Conservation (phyloP, 1,140 invertebrate genomes). For the Camponotus vicinus region DNA sequence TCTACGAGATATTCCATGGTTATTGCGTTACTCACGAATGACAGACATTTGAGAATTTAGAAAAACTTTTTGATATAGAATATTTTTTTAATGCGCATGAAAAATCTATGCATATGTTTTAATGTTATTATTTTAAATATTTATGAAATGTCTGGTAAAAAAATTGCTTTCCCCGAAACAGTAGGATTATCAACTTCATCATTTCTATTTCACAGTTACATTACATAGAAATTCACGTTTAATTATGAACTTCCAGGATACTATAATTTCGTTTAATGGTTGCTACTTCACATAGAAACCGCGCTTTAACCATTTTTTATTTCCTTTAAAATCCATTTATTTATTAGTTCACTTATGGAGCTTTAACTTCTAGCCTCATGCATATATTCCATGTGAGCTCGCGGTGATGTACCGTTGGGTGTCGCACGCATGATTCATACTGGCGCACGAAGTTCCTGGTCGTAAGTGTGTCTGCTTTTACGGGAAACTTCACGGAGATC, state of each 20-base stretch:
- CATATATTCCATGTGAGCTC: conserved; percentile 48
- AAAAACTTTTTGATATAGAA: background rate
- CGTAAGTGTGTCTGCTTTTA: conserved; percentile 57
- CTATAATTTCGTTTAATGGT: conserved; percentile 1
- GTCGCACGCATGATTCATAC: conserved; percentile 65
- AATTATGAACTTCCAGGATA: conserved; percentile 35
- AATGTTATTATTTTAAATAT: background rate
- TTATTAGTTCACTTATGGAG: conserved; percentile 57
- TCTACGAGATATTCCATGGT: background rate
- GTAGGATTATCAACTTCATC: background rate
- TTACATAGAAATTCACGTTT: conserved; percentile 40
- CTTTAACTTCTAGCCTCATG: conserved; percentile 57
- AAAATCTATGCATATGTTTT: background rate
- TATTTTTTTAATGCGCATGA: background rate
- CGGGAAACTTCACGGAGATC: conserved; percentile 41
- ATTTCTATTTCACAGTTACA: background rate
- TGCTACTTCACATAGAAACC: background rate
- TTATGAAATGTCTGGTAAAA: background rate
- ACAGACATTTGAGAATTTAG: background rate
- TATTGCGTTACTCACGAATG: conserved; percentile 4
- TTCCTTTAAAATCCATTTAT: conserved; percentile 56
- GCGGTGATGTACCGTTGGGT: conserved; percentile 57
- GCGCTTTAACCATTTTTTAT: conserved; percentile 22
- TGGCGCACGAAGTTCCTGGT: conserved; percentile 27
- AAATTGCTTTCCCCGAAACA: background rate